phyloP scores from a whole-genome alignment of 2,888 invertebrate genomes.

The Ennomos quercinarius region DNA sequence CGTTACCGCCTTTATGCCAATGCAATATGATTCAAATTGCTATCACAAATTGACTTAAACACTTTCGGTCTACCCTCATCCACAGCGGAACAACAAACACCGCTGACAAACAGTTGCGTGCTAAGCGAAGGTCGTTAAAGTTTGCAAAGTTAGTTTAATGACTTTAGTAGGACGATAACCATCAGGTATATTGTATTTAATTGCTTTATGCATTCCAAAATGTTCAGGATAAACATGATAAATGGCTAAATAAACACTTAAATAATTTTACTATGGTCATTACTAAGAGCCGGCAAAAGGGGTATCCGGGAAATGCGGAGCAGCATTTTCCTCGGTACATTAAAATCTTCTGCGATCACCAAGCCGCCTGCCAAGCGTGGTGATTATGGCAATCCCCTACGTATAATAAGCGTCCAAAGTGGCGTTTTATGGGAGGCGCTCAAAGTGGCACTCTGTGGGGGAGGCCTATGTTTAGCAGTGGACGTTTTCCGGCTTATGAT shows the following conservation, averaged over 20 bases:
- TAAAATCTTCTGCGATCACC: too few relatives aligned
- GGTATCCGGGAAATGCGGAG: too few relatives aligned
- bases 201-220: slow-evolving; percentile 5
- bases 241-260: neutral
- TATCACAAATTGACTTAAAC: neutral
- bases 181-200: slow-evolving; percentile 8
- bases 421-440: too few relatives aligned
- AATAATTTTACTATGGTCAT: neutral
- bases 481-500: too few relatives aligned
- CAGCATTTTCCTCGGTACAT: too few relatives aligned
- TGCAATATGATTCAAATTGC: slow-evolving; percentile 4
- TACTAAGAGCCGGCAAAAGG: too few relatives aligned
- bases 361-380: too few relatives aligned
- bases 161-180: slow-evolving; percentile 7
- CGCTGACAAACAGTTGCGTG: slow-evolving; percentile 15
- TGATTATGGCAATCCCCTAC: too few relatives aligned
- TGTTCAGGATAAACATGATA: neutral
- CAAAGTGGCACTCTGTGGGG: too few relatives aligned
- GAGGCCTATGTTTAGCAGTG: too few relatives aligned
- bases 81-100: slow-evolving; percentile 15
- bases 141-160: slow-evolving; percentile 17
- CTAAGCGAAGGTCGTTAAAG: slow-evolving; percentile 13
- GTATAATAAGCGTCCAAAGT: too few relatives aligned
- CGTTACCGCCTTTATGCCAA: neutral
- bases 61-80: slow-evolving; percentile 9